Evolutionary conservation across 1,140 invertebrate species (phyloP), one percentile per base, ranked within the genome.

Genomic region (Palaemon carinicauda): DNA sequence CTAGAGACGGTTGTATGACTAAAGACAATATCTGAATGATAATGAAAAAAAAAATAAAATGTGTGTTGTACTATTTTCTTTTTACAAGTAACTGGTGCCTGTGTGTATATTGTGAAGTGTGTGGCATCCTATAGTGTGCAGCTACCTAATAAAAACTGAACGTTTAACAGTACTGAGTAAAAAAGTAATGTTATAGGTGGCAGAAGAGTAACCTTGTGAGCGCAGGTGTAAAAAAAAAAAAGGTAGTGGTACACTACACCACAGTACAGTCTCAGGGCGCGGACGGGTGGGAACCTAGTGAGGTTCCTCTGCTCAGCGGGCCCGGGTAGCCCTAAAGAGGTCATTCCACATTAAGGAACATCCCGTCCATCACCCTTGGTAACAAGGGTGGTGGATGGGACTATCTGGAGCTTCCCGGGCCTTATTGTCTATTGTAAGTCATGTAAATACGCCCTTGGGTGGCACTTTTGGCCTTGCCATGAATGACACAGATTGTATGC

Each of bases 241-340:
- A 19, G 52, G 79, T 65, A n/a, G n/a, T n/a, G n/a, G n/a, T n/a
- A n/a, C n/a, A n/a, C n/a, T n/a, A 21, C 51, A 65, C 75, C 41
- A 80, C 60, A 33, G 71, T 86, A 86, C 77, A 80, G 50, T 86
- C 83, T 86, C 83, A 86, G 83, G 83, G 83, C 78, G 77, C 50
- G 77, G 83, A 86, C 83, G 83, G 83, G 82, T 85, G 82, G 75
- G 82, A 69, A 75, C 75, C 29, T 54, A 31, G 29, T 51, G 15
- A n/a, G 74, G 83, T 77, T 86, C 77, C 77, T 29, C 77, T 80
- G 83, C 83, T 85, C 82, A 85, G 33, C 31, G 82, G 82, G 27
- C 24, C 41, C n/a, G 19, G 27, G 21, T 51, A 19, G 17, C 17
- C 65, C 65, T 14, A 27, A 24, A 24, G n/a, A n/a, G n/a, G 1